phyloP scores from a whole-genome alignment of 2,797 vertebrate species.

The Serranus cabrilla region DNA sequence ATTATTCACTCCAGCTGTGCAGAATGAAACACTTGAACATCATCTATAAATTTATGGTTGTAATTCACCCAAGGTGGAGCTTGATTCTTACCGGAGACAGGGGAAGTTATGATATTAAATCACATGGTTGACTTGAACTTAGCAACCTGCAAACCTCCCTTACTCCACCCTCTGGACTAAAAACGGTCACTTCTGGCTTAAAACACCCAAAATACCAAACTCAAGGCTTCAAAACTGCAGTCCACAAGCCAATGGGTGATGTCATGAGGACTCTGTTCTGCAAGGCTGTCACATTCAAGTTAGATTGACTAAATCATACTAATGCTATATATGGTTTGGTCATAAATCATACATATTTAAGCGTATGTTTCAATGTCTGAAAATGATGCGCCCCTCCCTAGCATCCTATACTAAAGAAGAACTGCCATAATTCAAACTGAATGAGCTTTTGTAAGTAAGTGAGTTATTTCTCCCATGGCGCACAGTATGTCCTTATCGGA shows the following conservation, averaged over 20 bases:
- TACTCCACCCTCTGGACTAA: no score
- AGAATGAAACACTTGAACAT: neutral
- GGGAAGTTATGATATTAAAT: neutral
- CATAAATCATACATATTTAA: slow-evolving; percentile 23
- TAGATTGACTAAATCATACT: neutral
- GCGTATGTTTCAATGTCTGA: slow-evolving; percentile 14
- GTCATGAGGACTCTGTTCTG: no score
- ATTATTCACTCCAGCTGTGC: neutral
- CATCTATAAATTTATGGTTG: neutral
- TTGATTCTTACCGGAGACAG: neutral
- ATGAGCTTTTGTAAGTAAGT: slow-evolving; percentile 28
- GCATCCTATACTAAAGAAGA: slow-evolving; percentile 44
- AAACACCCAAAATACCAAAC: no score
- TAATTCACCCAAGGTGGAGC: neutral
- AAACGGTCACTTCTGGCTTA: no score
- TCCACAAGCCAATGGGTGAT: no score
- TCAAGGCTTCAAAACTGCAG: no score
- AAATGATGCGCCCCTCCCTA: slow-evolving; percentile 1
- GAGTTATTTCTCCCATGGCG: slow-evolving; percentile 30
- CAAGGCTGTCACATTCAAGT: neutral
- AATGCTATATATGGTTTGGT: neutral
- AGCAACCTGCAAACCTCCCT: neutral
- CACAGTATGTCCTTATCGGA: slow-evolving; percentile 34
- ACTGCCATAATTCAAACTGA: slow-evolving; percentile 37
- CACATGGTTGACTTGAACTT: neutral